phyloP scores from a whole-genome alignment of 92 coral and sea anemone species.

The Epizoanthus scotinus region DNA sequence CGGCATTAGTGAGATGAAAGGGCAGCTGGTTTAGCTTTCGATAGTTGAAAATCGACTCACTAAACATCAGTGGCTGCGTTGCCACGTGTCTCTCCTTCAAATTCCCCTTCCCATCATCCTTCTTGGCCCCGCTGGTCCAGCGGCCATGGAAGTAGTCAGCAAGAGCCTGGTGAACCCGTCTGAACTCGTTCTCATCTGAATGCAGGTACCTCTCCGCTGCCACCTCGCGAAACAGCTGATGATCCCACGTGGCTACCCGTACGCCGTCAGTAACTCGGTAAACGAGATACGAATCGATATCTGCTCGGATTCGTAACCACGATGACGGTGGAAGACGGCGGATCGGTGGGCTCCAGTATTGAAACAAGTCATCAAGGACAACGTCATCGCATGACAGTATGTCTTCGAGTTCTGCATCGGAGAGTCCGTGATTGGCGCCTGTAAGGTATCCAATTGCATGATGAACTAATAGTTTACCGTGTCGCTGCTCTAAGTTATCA shows the following conservation, averaged over 20 bases:
- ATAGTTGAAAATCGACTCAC: constrained; percentile 57
- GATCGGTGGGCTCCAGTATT: constrained; percentile 74
- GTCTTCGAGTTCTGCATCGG: constrained; percentile 88
- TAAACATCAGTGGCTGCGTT: constrained; percentile 69
- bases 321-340: constrained; percentile 76
- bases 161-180: constrained; percentile 63
- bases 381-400: constrained; percentile 82
- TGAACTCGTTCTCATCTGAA: constrained; percentile 52
- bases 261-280: constrained; percentile 76
- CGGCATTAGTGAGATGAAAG: constrained; percentile 68
- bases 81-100: constrained; percentile 79
- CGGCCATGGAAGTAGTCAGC: constrained; percentile 85
- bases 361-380: constrained; percentile 78
- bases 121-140: constrained; percentile 74
- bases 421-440: constrained; percentile 78
- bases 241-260: constrained; percentile 83
- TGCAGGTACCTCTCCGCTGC: constrained; percentile 82
- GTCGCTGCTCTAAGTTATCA: constrained; percentile 72
- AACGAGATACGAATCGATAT: constrained; percentile 73
- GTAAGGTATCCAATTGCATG: constrained; percentile 79
- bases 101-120: constrained; percentile 72
- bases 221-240: constrained; percentile 81
- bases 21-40: constrained; percentile 83
- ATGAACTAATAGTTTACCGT: constrained; percentile 68
- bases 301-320: constrained; percentile 75